Evolutionary conservation across 2,888 invertebrate species (phyloP), one percentile per base, ranked within the genome.

Genomic region (Pseudolycoriella hygida): DNA sequence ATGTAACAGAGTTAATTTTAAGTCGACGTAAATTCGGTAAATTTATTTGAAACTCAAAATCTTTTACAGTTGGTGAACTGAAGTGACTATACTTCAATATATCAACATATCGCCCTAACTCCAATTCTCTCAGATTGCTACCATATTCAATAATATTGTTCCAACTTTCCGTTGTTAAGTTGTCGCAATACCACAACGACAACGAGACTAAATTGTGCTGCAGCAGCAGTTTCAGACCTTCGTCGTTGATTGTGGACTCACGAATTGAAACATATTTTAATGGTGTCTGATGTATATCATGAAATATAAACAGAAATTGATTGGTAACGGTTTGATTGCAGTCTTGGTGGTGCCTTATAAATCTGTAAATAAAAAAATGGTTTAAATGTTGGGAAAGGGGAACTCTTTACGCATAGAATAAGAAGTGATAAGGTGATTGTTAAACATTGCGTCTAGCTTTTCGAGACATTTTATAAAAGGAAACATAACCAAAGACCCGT

Each of bases 131-230:
- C 45, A 89, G 65, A 56, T 78, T 79, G 49, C 74, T 70, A 32
- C 82, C 78, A 57, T 79, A 71, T 46, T 67, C 68, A 52, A 81
- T 82, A 43, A 90, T 73, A 46, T 73, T 66, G 48, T 76, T 72
- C 49, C 88, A 69, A 17, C 78, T 73, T 17, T 66, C 60, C 38
- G 72, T 67, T 1, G 79, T 76, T 40, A 89, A 64, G 50, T 73
- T 71, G 50, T 73, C 70, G 60, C 87, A 87, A 54, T 84, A 77
- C 46, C 76, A 73, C 50, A 92, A 68, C 52, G 86, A 82, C 42
- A 93, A 64, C 50, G 81, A 80, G 12, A 71, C 66, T 34, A 87
- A 71, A 51, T 77, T 75, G 62, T 90, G 90, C 43, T 72, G 71
- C 60, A 84, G 67, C 14, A 92, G 64, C 44, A 74, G 73, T 52